phyloP scores from a whole-genome alignment of 2,888 invertebrate species.

The Andrena praecox region DNA sequence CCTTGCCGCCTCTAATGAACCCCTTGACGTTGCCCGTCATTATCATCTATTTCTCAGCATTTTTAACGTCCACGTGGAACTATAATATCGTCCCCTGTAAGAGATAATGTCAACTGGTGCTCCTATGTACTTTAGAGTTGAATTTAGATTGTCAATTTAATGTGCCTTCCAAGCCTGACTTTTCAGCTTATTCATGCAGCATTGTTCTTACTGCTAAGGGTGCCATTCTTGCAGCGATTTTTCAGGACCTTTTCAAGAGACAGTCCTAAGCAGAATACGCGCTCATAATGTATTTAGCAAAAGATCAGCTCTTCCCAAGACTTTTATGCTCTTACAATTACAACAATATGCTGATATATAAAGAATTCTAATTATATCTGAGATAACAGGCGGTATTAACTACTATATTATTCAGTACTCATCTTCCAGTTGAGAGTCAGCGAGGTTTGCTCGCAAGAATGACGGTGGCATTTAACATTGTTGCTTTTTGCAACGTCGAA shows the following conservation, averaged over 20 bases:
- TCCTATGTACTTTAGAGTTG: too few relatives aligned
- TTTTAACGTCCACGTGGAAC: not conserved
- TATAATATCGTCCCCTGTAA: not conserved
- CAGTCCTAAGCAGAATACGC: too few relatives aligned
- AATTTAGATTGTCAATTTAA: too few relatives aligned
- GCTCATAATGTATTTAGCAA: not conserved
- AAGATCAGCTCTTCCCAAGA: not conserved
- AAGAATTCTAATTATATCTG: not conserved
- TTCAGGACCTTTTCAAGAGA: too few relatives aligned
- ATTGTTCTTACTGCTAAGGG: too few relatives aligned
- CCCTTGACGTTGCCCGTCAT: conserved; percentile 25
- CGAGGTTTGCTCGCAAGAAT: not conserved
- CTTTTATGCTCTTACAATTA: too few relatives aligned
- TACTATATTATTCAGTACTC: too few relatives aligned
- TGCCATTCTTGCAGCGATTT: too few relatives aligned
- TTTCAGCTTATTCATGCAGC: too few relatives aligned
- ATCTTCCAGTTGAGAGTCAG: not conserved
- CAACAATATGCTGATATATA: not conserved
- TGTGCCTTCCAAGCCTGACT: too few relatives aligned
- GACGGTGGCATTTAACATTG: not conserved
- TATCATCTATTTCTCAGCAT: conserved; percentile 37
- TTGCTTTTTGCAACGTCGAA: conserved; percentile 13
- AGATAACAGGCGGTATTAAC: not conserved
- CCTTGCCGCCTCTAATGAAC: conserved; percentile 44
- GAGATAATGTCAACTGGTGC: not conserved